Evolutionary conservation across 2,113 vertebrate species (phyloP).

Genomic region (Marmota monax): DNA sequence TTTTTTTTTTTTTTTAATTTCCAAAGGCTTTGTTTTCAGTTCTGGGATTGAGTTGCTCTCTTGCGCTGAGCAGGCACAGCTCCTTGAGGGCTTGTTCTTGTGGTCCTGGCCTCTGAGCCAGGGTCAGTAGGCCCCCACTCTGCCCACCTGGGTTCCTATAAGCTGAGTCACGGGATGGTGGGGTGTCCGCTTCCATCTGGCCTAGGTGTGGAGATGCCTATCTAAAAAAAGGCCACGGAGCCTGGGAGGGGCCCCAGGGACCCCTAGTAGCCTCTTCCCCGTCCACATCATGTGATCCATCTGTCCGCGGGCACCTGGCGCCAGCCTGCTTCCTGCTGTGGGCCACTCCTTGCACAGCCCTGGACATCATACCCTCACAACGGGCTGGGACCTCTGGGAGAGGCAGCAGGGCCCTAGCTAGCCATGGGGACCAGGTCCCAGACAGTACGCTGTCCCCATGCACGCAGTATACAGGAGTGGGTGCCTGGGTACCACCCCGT

Average conservation of each 20-base stretch:
- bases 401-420: not conserved
- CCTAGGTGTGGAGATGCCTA: conserved; percentile 73
- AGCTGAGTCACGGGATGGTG: conserved; percentile 65
- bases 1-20: not conserved
- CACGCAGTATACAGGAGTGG: not conserved
- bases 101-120: not conserved
- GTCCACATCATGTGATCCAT: not conserved
- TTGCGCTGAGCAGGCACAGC: conserved; percentile 78
- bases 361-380: not conserved
- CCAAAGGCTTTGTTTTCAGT: conserved; percentile 63
- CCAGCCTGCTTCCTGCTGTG: not conserved
- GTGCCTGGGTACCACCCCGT: not conserved
- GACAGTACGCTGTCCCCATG: not conserved
- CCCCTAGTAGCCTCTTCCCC: not conserved
- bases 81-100: no score
- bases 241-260: conserved; percentile 40
- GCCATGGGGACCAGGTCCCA: not conserved
- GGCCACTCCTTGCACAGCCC: not conserved
- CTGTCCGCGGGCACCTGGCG: not conserved
- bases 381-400: not conserved
- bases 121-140: not conserved
- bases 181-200: conserved; percentile 52
- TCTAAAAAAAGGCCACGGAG: conserved; percentile 63
- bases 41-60: conserved; percentile 81
- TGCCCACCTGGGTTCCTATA: conserved; percentile 54